Percentiles rank a stretch among this genome's conserved stretches.
Evolutionary conservation across 2,888 invertebrate species (phyloP).

Genomic region (Cacoxenus indagator): DNA sequence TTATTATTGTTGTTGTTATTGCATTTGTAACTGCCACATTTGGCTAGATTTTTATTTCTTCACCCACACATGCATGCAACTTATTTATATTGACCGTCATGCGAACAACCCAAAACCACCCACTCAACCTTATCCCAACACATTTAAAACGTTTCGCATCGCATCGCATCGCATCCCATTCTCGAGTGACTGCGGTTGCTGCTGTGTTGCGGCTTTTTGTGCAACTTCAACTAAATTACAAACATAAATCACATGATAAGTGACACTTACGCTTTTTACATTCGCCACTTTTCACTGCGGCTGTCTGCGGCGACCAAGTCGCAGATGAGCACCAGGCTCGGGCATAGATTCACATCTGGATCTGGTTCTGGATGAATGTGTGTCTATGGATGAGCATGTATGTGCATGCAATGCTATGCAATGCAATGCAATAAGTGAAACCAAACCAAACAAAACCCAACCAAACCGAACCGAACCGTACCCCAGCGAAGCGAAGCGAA

Average conservation of each 20-base stretch:
- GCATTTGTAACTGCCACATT: neutral
- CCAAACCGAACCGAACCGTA: too few species aligned
- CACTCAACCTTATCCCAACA: too few species aligned
- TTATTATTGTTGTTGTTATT: neutral
- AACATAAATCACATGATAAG: constrained; percentile 60
- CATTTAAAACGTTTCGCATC: too few species aligned
- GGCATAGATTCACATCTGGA: constrained; percentile 26
- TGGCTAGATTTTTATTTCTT: neutral
- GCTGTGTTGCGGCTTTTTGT: neutral
- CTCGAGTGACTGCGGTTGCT: neutral
- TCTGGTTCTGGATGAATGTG: neutral
- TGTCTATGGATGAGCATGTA: too few species aligned
- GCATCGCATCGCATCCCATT: neutral
- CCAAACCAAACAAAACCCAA: too few species aligned
- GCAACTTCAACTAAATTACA: constrained; percentile 47
- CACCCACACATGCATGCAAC: neutral
- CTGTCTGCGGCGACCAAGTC: constrained; percentile 28
- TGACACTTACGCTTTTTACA: constrained; percentile 44
- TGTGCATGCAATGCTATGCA: too few species aligned
- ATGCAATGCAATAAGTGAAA: too few species aligned
- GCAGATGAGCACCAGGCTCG: constrained; percentile 25
- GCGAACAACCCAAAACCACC: too few species aligned
- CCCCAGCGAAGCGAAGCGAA: too few species aligned
- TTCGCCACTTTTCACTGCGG: neutral
- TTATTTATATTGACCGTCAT: too few species aligned